A percentile compares a stretch with the other conserved stretches of the same genome.
These are phyloP conservation scores for Agonopterix arenella DNA, from an alignment of 2,888 invertebrate genomes.

Conservation along the genomic window DNA sequence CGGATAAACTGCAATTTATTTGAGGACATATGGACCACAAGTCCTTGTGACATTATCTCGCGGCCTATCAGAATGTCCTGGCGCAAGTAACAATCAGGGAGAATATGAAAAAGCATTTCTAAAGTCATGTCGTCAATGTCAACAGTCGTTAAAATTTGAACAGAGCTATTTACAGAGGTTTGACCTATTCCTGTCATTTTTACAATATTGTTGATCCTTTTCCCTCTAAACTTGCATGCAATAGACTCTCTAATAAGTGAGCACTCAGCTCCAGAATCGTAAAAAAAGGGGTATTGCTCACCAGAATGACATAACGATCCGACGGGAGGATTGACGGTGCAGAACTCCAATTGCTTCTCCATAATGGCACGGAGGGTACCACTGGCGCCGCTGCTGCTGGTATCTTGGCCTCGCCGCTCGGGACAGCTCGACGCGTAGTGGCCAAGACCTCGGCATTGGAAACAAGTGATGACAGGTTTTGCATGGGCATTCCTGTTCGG, in stretches of 20 bases:
- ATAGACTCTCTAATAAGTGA: slow-evolving; percentile 6
- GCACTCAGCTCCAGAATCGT: slow-evolving; percentile 9
- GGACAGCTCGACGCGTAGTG: slow-evolving; percentile 1
- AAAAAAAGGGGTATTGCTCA: slow-evolving; percentile 9
- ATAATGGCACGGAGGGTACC: neutral
- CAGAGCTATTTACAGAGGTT: neutral
- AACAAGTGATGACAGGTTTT: neutral
- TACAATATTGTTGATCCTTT: slow-evolving; percentile 3
- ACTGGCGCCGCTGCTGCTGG: neutral
- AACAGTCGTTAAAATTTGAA: neutral
- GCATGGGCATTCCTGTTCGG: neutral
- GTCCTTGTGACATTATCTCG: neutral
- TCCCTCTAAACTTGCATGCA: slow-evolving; percentile 3
- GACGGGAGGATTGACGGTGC: neutral
- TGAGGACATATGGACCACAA: neutral
- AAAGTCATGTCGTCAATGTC: neutral
- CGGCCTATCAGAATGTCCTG: slow-evolving; percentile 2
- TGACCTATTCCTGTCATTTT: slow-evolving; percentile 3
- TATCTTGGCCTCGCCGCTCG: neutral
- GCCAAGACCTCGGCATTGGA: neutral
- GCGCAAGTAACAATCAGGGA: neutral
- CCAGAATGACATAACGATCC: slow-evolving; percentile 1
- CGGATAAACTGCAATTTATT: neutral
- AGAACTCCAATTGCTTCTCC: neutral
- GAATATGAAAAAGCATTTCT: neutral